Evolutionary conservation across 2,888 invertebrate genomes (phyloP).

Genomic region (Acanthosepion pharaonis): DNA sequence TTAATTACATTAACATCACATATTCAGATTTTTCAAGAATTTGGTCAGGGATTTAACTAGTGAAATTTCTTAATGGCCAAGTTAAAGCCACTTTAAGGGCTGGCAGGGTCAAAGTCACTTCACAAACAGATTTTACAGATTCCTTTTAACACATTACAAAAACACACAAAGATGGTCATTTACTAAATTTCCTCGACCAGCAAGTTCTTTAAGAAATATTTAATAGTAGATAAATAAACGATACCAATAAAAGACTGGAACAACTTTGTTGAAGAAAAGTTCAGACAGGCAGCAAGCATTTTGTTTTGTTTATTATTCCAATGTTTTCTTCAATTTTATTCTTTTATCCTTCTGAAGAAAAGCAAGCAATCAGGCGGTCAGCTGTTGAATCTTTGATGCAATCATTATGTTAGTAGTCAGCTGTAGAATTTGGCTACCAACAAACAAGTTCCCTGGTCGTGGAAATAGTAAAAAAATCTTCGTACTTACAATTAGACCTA

Average conservation of each 20-base stretch:
- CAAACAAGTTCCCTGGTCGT: conserved; percentile 13
- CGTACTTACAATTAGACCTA: conserved; percentile 56
- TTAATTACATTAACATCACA: too few species aligned
- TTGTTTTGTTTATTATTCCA: not conserved
- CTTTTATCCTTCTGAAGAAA: not conserved
- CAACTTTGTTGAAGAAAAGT: not conserved
- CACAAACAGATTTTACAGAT: too few species aligned
- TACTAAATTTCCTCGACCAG: conserved; percentile 16
- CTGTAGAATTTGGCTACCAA: not conserved
- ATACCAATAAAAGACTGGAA: not conserved
- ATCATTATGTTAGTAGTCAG: not conserved
- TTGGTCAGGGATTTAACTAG: too few species aligned
- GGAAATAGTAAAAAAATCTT: not conserved
- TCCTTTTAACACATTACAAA: too few species aligned
- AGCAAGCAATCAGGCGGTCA: not conserved
- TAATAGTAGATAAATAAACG: not conserved
- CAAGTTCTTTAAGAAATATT: not conserved
- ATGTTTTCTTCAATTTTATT: not conserved
- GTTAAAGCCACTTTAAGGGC: too few species aligned
- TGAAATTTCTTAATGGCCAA: too few species aligned
- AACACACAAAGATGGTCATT: not conserved
- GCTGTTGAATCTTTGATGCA: not conserved
- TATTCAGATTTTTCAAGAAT: too few species aligned
- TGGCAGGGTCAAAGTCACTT: too few species aligned
- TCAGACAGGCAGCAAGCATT: conserved; percentile 7